Base-by-base conservation (phyloP, 2,888 invertebrate species). In the Aphrophora alni region DNA sequence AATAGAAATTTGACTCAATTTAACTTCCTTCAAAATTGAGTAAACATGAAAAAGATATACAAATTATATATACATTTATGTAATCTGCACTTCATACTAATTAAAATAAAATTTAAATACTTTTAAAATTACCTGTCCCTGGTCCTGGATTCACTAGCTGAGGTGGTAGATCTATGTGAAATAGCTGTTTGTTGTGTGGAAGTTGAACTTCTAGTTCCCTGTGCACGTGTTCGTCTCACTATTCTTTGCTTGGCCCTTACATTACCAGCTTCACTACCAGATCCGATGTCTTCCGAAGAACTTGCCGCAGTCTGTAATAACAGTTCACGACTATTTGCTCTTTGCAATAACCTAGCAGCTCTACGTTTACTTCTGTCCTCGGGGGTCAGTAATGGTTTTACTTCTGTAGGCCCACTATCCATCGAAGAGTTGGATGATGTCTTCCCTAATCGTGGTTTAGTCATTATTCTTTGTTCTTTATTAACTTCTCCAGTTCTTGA, bases 281-380 rank as follows among this genome's bases (percentile, higher is more conserved):
- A 82, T 0, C 88, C 86, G 27, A 90, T 84, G 86, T 90, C 90
- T 85, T 90, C 91, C 0, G 90, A 90, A 21, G 90, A 90, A 84
- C 90, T 90, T 26, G 83, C 84, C 1, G 75, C 78, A 0, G 88
- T 88, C 82, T 89, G 89, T 24, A 89, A 86, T 44, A 84, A 89
- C 85, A 71, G 89, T 84, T 91, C 90, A 82, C 90, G 87, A 83
- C 90, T 90, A 82, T 88, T 89, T 8, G 90, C 90, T 77, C 90
- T 86, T 83, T 90, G 90, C 51, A 90, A 84, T 78, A 90, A 85
- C 80, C 90, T 85, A 1, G 89, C 89, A 28, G 84, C 84, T 80
- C 80, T 83, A 59, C 82, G 81, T 78, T 83, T 81, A 82, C 83
- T 85, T 81, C 83, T 82, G 83, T 86, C 85, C 71, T 84, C 83